phyloP scores from a whole-genome alignment of 1,140 invertebrate species.

The Mamestra configurata region DNA sequence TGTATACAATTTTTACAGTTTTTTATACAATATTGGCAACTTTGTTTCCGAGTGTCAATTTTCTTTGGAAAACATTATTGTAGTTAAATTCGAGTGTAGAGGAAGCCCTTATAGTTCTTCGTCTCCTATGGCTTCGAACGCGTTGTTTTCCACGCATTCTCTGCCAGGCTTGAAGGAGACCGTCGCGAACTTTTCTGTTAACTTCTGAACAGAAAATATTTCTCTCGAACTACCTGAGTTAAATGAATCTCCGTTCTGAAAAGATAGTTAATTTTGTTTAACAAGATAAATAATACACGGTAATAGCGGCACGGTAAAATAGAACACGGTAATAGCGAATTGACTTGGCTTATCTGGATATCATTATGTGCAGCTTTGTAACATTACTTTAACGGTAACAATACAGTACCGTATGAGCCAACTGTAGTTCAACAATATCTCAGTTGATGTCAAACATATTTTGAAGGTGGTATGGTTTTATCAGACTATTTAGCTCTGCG shows the following conservation, averaged over 20 bases:
- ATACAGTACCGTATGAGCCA: too few relatives aligned
- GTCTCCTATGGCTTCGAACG: slow-evolving; percentile 96
- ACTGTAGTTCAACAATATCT: too few relatives aligned
- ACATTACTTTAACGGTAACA: too few relatives aligned
- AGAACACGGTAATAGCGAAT: too few relatives aligned
- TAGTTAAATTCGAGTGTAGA: slow-evolving; percentile 28
- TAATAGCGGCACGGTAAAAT: too few relatives aligned
- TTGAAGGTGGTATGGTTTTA: too few relatives aligned
- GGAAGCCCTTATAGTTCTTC: slow-evolving; percentile 92
- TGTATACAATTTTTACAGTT: slow-evolving; percentile 59
- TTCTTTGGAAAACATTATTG: slow-evolving; percentile 61
- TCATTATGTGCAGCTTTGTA: too few relatives aligned
- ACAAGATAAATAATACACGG: background rate
- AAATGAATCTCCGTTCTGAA: slow-evolving; percentile 84
- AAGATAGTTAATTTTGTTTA: slow-evolving; percentile 44
- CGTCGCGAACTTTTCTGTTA: slow-evolving; percentile 89
- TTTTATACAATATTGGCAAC: slow-evolving; percentile 64
- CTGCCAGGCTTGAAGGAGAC: slow-evolving; percentile 90
- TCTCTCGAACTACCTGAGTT: slow-evolving; percentile 81
- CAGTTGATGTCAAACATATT: too few relatives aligned
- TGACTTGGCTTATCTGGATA: too few relatives aligned
- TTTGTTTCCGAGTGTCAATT: slow-evolving; percentile 49
- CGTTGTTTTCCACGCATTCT: slow-evolving; percentile 94
- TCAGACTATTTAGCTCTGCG: too few relatives aligned
- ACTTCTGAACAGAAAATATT: slow-evolving; percentile 88